Evolutionary conservation across 1,140 invertebrate genomes (phyloP).

Genomic region (Aphis gossypii): DNA sequence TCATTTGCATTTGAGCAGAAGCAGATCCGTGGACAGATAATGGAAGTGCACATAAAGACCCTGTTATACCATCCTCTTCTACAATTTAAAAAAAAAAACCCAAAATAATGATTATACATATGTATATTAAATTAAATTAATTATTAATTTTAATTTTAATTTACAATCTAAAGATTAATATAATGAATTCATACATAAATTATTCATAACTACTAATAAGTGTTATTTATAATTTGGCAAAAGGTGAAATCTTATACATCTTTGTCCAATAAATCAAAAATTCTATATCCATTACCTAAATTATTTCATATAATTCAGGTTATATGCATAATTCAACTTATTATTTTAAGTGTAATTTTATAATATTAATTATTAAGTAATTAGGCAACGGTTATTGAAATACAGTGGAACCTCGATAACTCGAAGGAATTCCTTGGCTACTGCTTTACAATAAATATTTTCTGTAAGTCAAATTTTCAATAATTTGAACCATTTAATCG

Average conservation of each 20-base stretch:
- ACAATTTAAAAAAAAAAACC: slow-evolving; percentile 61
- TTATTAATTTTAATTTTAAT: background rate
- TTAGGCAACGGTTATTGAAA: background rate
- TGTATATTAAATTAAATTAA: background rate
- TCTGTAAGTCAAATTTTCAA: no score
- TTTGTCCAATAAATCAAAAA: background rate
- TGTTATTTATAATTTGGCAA: background rate
- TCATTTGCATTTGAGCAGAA: slow-evolving; percentile 77
- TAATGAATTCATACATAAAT: background rate
- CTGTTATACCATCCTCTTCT: slow-evolving; percentile 73
- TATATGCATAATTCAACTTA: background rate
- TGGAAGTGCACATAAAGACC: slow-evolving; percentile 75
- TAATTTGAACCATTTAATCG: no score
- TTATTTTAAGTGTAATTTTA: background rate
- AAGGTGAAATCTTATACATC: background rate
- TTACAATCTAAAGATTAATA: background rate
- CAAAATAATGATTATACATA: background rate
- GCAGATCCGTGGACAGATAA: slow-evolving; percentile 77
- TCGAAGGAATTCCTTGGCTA: no score
- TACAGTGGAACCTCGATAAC: no score
- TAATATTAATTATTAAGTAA: background rate
- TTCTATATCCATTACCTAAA: background rate
- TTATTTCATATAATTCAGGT: background rate
- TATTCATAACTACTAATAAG: background rate
- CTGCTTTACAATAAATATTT: no score